A percentile compares a stretch with the other conserved stretches of the same genome.
These are phyloP conservation scores for Pampusana beccarii DNA, from an alignment of 2,113 vertebrate species.

Conservation along the genomic window DNA sequence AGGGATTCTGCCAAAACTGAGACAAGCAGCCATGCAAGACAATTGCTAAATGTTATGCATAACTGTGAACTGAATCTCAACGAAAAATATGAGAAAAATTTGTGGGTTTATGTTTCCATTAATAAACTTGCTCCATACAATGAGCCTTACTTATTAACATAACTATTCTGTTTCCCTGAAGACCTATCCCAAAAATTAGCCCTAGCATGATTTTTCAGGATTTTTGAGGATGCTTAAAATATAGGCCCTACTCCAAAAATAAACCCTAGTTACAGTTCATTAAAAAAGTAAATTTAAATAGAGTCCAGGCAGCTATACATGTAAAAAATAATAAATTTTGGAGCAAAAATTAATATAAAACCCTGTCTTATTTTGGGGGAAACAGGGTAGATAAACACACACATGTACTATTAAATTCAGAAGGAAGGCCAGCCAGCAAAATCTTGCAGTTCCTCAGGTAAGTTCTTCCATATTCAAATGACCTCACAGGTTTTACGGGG, in stretches of 20 bases:
- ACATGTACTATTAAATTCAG: neutral
- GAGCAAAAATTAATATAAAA: too few relatives aligned
- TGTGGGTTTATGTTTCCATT: neutral
- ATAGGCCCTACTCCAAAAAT: too few relatives aligned
- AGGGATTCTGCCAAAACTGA: neutral
- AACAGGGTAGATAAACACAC: neutral
- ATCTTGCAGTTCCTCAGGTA: neutral
- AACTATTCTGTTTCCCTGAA: neutral
- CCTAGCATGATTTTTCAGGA: too few relatives aligned
- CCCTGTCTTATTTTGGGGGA: too few relatives aligned
- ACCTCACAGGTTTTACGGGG: neutral
- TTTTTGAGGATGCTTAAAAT: too few relatives aligned
- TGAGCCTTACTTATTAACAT: neutral
- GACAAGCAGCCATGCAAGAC: neutral
- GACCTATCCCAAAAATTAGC: too few relatives aligned
- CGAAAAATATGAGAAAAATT: fast-evolving
- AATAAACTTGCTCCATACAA: neutral
- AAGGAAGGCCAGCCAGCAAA: neutral
- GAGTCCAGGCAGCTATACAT: too few relatives aligned
- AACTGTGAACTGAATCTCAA: neutral
- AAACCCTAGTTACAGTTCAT: too few relatives aligned
- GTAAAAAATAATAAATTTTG: too few relatives aligned
- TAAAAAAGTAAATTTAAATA: too few relatives aligned
- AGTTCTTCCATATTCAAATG: neutral
- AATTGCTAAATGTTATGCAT: neutral